These are phyloP conservation scores for Drosophila mettleri DNA, from an alignment of 2,888 invertebrate species.

Conservation along the genomic window DNA sequence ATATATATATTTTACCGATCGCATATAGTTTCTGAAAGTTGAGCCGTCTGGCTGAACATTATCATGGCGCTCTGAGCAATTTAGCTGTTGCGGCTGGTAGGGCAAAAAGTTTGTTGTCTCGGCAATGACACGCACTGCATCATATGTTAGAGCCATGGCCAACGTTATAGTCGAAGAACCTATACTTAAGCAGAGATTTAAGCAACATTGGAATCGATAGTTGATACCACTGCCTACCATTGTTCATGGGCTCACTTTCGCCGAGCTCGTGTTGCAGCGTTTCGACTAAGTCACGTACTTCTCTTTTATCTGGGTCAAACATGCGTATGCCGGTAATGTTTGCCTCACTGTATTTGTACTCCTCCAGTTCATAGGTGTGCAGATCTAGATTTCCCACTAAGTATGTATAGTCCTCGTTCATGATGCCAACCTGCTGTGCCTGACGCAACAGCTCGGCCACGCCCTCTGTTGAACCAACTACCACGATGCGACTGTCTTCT, in stretches of 20 bases:
- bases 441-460: slow-evolving; percentile 87
- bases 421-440: slow-evolving; percentile 97
- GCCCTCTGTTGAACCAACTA: slow-evolving; percentile 89
- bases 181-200: slow-evolving; percentile 1
- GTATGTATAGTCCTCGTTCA: slow-evolving; percentile 95
- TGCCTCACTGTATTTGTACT: slow-evolving; percentile 91
- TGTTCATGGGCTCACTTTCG: slow-evolving; percentile 51
- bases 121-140: slow-evolving; percentile 93
- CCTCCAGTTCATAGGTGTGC: slow-evolving; percentile 87
- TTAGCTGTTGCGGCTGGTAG: slow-evolving; percentile 85
- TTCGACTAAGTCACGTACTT: slow-evolving; percentile 84
- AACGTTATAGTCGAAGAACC: slow-evolving; percentile 85
- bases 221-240: slow-evolving; percentile 49
- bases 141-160: slow-evolving; percentile 92
- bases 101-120: slow-evolving; percentile 89
- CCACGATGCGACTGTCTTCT: slow-evolving; percentile 89
- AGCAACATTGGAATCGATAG: too few relatives aligned
- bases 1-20: slow-evolving; percentile 69
- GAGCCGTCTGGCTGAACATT: slow-evolving; percentile 92
- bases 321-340: slow-evolving; percentile 92
- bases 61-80: slow-evolving; percentile 87
- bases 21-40: slow-evolving; percentile 92
- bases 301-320: slow-evolving; percentile 87
- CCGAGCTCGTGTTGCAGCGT: slow-evolving; percentile 57
- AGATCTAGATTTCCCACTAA: slow-evolving; percentile 93